Evolutionary conservation across 2,888 invertebrate genomes (phyloP).

Genomic region (Timandra comae): DNA sequence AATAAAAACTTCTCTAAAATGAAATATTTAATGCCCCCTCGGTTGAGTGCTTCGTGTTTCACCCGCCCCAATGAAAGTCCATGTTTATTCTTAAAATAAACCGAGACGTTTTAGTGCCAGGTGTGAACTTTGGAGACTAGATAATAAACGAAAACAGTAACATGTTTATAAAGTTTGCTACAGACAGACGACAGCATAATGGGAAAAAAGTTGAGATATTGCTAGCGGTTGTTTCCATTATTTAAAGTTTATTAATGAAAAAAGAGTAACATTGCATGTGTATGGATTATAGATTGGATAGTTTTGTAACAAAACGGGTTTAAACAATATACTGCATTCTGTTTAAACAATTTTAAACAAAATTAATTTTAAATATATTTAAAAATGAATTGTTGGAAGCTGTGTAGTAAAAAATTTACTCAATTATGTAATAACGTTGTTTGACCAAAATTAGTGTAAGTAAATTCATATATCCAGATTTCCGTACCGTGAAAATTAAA

Average conservation of each 20-base stretch:
- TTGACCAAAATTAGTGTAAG: conserved; percentile 5
- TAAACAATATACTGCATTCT: too few species aligned
- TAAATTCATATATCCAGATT: conserved; percentile 32
- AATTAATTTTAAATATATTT: too few species aligned
- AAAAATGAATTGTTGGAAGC: too few species aligned
- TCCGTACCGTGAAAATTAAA: conserved; percentile 33
- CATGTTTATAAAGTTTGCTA: conserved; percentile 7
- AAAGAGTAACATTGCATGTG: too few species aligned
- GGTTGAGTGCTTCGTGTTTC: conserved; percentile 46
- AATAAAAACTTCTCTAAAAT: conserved; percentile 76
- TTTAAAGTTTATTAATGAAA: too few species aligned
- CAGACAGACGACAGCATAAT: conserved; percentile 1
- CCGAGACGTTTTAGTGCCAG: conserved; percentile 25
- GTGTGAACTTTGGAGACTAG: conserved; percentile 16
- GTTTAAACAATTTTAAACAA: too few species aligned
- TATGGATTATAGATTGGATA: too few species aligned
- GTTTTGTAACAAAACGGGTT: too few species aligned
- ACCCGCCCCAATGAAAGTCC: conserved; percentile 43
- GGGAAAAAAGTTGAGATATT: too few species aligned
- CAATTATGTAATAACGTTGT: conserved; percentile 4
- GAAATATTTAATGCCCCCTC: conserved; percentile 70
- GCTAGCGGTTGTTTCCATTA: too few species aligned
- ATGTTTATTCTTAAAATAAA: conserved; percentile 51
- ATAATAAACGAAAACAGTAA: conserved; percentile 6
- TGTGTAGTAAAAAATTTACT: too few species aligned